A percentile compares a stretch with the other conserved stretches of the same genome.
Evolutionary conservation across 2,797 vertebrate species (phyloP).

Genomic region (Falco biarmicus): DNA sequence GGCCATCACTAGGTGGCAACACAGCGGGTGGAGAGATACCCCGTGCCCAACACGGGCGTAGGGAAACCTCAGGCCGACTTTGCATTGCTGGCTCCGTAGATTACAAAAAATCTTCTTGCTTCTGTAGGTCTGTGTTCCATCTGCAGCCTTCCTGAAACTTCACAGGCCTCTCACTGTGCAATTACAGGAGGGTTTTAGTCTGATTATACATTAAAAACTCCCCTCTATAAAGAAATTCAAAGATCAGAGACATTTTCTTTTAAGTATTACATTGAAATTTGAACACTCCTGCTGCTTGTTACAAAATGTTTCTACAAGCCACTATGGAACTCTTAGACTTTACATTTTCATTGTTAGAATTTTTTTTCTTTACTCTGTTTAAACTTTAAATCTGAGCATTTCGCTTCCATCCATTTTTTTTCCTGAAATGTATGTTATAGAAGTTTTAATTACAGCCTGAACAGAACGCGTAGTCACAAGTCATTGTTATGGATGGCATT

Average conservation of each 20-base stretch:
- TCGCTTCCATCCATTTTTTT: not conserved
- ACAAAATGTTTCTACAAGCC: constrained; percentile 20
- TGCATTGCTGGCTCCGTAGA: rapidly evolving
- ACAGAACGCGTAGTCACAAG: not conserved
- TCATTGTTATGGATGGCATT: not conserved
- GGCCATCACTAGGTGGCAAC: not conserved
- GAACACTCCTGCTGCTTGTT: constrained; percentile 25
- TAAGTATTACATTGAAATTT: not conserved
- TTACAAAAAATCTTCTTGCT: not conserved
- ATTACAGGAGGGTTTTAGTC: constrained; percentile 47
- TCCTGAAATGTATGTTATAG: not conserved
- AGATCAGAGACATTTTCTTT: constrained; percentile 41
- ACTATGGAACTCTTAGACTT: not conserved
- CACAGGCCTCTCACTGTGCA: constrained; percentile 45
- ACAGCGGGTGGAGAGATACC: not conserved
- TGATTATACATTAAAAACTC: constrained; percentile 41
- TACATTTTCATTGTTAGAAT: not conserved
- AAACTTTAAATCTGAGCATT: not conserved
- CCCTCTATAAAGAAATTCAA: constrained; percentile 16
- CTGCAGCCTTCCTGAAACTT: not conserved
- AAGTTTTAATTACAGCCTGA: constrained; percentile 6
- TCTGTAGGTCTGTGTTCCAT: not conserved
- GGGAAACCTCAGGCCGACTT: not conserved
- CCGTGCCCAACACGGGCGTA: rapidly evolving
- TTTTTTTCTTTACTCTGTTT: not conserved